A percentile compares a stretch with the other conserved stretches of the same genome.
phyloP scores from a whole-genome alignment of 92 coral and sea anemone genomes.

The Diadumene lineata region DNA sequence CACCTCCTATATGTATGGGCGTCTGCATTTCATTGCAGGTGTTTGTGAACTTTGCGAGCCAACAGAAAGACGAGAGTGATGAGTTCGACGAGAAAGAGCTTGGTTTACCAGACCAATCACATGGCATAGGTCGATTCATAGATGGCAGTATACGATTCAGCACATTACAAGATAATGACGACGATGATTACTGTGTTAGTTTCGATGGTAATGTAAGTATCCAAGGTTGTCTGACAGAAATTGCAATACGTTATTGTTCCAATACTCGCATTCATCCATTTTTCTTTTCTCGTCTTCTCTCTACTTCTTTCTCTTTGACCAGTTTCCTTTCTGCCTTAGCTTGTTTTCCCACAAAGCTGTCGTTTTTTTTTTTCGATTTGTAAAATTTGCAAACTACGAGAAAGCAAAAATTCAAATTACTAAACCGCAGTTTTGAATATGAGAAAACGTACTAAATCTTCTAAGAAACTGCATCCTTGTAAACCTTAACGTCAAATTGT shows the following conservation, averaged over 20 bases:
- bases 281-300: not conserved
- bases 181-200: slow-evolving; percentile 46
- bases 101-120: not conserved
- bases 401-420: no score
- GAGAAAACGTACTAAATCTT: no score
- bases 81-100: slow-evolving; percentile 55
- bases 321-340: no score
- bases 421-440: no score
- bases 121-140: slow-evolving; percentile 48
- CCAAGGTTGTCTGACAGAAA: not conserved
- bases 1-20: not conserved
- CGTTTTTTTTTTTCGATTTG: no score
- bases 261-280: no score
- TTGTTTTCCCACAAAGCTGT: no score
- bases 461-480: no score
- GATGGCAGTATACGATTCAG: slow-evolving; percentile 62
- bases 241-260: no score
- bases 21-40: slow-evolving; percentile 53
- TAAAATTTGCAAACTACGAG: no score
- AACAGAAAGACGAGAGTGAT: slow-evolving; percentile 92
- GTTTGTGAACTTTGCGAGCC: slow-evolving; percentile 94
- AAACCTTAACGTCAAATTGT: no score
- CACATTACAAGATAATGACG: slow-evolving; percentile 56
- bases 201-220: slow-evolving; percentile 52
- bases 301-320: not conserved